Conservation (phyloP, 2,113 vertebrate species). For the Ciconia maguari region DNA sequence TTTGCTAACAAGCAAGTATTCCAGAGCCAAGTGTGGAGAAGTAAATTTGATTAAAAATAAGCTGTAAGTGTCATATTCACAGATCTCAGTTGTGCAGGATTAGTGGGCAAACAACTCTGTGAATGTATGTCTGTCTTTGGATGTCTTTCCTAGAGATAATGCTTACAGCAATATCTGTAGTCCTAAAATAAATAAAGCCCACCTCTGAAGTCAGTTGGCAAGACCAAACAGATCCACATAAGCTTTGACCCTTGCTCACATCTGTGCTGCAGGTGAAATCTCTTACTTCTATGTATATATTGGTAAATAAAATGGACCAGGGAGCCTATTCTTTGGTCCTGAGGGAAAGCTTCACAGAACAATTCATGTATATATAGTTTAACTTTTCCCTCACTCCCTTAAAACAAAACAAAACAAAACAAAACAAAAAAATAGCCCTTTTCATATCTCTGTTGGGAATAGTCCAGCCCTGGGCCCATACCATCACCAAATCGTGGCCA, state of each 20-base stretch:
- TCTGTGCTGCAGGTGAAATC: not conserved
- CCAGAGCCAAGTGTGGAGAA: not conserved
- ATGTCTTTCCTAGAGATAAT: not conserved
- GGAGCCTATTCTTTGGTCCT: not conserved
- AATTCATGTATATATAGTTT: not conserved
- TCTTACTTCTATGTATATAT: not conserved
- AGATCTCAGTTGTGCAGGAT: not conserved
- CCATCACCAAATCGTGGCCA: not conserved
- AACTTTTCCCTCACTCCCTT: not conserved
- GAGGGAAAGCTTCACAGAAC: not conserved
- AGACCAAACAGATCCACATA: not conserved
- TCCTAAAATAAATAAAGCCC: not conserved
- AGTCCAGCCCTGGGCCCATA: not conserved
- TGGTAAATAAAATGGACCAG: not conserved
- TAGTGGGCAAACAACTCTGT: not conserved
- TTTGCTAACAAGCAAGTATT: not conserved
- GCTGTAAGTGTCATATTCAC: not conserved
- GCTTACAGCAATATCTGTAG: not conserved
- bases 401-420: not conserved
- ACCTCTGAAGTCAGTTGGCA: not conserved
- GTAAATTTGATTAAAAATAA: not conserved
- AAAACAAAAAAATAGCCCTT: not conserved
- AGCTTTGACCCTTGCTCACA: not conserved
- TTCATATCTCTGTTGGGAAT: not conserved
- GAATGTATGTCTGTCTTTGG: not conserved